Base-by-base conservation (phyloP, 2,888 invertebrate genomes). In the Papilio elwesi region DNA sequence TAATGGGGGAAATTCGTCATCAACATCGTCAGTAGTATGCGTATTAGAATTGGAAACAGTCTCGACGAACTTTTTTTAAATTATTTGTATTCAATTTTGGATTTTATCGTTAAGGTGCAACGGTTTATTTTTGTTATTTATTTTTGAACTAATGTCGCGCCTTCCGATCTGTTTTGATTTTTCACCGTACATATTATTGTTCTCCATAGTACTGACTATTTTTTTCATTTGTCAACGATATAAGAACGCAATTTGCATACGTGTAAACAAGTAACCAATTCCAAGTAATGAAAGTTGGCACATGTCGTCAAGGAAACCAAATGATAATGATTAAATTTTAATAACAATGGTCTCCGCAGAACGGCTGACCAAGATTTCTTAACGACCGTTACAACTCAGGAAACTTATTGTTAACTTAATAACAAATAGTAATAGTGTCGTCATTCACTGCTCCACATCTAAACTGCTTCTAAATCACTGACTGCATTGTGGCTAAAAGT, bases 301-400 rank as follows among this genome's bases (percentile, higher is more conserved):
- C 38, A 62, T 62, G n/a, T 59, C 0, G 9, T n/a, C 43, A 43
- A 43, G n/a, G 59, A 59, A 59, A 26, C 26, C 26, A 26, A 26
- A 26, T 26, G n/a, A 59, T 59, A 73, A 75, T 73, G 53, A 76
- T 74, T 70, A 69, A 76, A 76, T 77, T 77, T 75, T 75, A 77
- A 79, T 77, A 73, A 76, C 74, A 78, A 77, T 77, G 73, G 68
- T 73, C 68, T 65, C 64, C 67, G 51, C 47, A 16, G 36, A 52
- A 66, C 59, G 69, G 67, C 49, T 71, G 74, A 74, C 68, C 76
- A 74, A 74, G 78, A 79, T 78, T 78, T 77, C 69, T 66, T 76
- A 77, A 76, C 74, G 75, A 80, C 78, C 77, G 76, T 80, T 81
- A 81, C 76, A 75, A 65, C 74, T 74, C 65, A 65, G 47, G 53